phyloP scores from a whole-genome alignment of 2,113 vertebrate species.

The Crypturellus undulatus region DNA sequence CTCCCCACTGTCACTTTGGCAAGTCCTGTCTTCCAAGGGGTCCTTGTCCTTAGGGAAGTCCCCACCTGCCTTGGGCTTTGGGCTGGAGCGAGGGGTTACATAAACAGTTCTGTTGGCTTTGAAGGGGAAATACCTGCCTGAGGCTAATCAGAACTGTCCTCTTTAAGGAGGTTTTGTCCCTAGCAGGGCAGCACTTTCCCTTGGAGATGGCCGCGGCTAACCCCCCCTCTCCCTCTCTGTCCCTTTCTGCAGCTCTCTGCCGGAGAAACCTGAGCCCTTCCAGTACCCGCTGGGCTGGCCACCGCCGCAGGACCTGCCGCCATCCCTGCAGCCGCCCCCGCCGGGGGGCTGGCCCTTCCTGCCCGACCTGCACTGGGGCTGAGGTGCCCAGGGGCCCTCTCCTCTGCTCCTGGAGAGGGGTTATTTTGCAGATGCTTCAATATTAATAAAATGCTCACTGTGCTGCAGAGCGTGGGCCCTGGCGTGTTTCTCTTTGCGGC shows the following conservation, averaged over 20 bases:
- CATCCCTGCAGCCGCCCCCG: constrained; percentile 77
- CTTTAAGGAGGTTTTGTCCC: background rate
- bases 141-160: background rate
- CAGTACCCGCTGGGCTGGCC: constrained; percentile 82
- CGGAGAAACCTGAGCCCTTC: constrained; percentile 63
- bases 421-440: background rate
- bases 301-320: constrained; percentile 80
- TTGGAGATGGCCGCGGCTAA: background rate
- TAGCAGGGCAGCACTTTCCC: background rate
- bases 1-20: background rate
- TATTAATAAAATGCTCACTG: constrained; percentile 26
- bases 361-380: constrained; percentile 81
- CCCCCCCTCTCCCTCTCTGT: background rate
- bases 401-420: rapidly evolving
- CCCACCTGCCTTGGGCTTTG: constrained; percentile 3
- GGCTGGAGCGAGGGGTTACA: background rate
- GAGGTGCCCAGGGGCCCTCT: background rate
- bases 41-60: constrained; percentile 51
- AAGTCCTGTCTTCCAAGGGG: background rate
- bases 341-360: constrained; percentile 68
- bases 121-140: rapidly evolving
- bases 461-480: rapidly evolving
- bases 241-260: constrained; percentile 43
- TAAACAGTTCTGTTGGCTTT: background rate
- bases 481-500: background rate